Base-by-base conservation (phyloP, 2,113 vertebrate species). In the Lepus europaeus region DNA sequence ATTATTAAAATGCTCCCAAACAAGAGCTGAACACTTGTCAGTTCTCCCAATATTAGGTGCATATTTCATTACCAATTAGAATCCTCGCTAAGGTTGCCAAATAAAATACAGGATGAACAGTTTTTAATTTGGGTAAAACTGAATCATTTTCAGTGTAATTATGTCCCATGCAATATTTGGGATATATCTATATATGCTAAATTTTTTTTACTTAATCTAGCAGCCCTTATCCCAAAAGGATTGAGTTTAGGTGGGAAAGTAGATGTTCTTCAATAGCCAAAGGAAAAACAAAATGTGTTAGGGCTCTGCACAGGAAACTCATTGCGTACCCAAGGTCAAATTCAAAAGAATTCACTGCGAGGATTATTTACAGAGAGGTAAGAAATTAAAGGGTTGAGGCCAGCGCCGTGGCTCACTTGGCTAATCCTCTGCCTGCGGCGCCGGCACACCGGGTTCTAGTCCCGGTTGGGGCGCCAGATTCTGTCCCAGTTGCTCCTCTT, bases 41-140 rank as follows among this genome's bases (percentile, higher is more conserved):
- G 1, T 49, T 89, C 59, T 93, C 25, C 33, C 51, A 66, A 95
- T 82, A 91, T 83, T 86, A 79, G 91, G 74, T 83, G 59, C 22
- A 80, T 76, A 92, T 83, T 87, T 89, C 70, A 92, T 93, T 53
- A 93, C n/a, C 73, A n/a, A 63, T 64, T 92, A 77, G 16, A 96
- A 72, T 72, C 53, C 3, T 20, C 88, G 29, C 70, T 51, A 63
- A 9, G 12, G 6, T 74, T 85, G 3, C 86, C 73, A 80, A 45
- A 59, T 70, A 80, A 91, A 93, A 91, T 51, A 69, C 20, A 95
- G 25, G 3, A 73, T 16, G 2, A 45, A n/a, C 7, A 49, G 45
- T 84, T 87, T 87, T 77, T 87, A 77, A 83, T 90, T 88, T 86
- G 88, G 33, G 29, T 87, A 85, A 61, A 33, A 79, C 17, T 64